Percentiles rank a stretch among this genome's conserved stretches.
These are phyloP conservation scores for Plectus sambesii DNA, from an alignment of 1,140 invertebrate species.

Conservation along the genomic window DNA sequence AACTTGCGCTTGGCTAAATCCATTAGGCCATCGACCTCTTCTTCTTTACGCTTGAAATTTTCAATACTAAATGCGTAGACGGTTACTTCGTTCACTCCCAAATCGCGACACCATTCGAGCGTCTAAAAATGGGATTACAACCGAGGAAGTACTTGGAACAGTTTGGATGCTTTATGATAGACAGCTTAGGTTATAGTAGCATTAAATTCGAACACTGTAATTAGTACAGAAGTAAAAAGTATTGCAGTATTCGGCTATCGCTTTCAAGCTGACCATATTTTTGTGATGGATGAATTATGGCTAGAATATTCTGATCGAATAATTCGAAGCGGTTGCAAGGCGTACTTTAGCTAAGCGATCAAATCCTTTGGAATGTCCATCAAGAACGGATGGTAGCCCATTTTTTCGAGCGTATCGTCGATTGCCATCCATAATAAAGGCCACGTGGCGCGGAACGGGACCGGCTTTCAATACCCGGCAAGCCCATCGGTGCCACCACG, in stretches of 20 bases:
- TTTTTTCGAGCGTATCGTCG: slow-evolving; percentile 77
- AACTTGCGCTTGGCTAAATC: slow-evolving; percentile 80
- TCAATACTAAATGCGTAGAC: slow-evolving; percentile 99
- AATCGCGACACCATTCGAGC: slow-evolving; percentile 66
- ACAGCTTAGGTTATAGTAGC: slow-evolving; percentile 10
- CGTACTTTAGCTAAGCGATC: slow-evolving; percentile 72
- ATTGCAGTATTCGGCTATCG: too few relatives aligned
- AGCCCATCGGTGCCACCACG: too few relatives aligned
- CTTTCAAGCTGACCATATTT: too few relatives aligned
- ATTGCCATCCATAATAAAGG: slow-evolving; percentile 98
- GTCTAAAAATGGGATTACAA: slow-evolving; percentile 51
- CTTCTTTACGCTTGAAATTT: slow-evolving; percentile 84
- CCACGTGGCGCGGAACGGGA: slow-evolving; percentile 84
- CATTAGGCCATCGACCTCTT: slow-evolving; percentile 83
- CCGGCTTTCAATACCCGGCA: too few relatives aligned
- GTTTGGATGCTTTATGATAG: slow-evolving; percentile 15
- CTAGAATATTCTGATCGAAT: too few relatives aligned
- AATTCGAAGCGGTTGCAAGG: too few relatives aligned
- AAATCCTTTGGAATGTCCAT: slow-evolving; percentile 86
- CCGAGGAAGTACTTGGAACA: slow-evolving; percentile 1
- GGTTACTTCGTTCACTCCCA: slow-evolving; percentile 74
- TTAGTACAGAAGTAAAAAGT: too few relatives aligned
- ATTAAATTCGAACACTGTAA: too few relatives aligned
- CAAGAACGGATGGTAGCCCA: slow-evolving; percentile 58
- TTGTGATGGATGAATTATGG: too few relatives aligned